Base-by-base conservation (phyloP, 2,888 invertebrate species). In the Julus scanicus region DNA sequence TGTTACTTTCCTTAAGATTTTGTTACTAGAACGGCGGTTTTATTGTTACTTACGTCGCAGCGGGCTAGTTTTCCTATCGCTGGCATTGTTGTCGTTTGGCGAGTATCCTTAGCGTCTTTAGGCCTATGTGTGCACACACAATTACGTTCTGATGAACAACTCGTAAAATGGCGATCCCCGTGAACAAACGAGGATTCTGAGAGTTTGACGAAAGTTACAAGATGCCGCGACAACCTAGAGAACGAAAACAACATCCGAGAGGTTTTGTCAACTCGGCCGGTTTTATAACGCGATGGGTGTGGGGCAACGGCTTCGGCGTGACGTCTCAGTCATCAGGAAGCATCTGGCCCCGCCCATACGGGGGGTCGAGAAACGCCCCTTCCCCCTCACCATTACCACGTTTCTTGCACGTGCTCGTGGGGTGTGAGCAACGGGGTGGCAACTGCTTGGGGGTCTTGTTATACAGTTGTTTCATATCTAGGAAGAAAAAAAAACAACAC, bases 61-160 rank as follows among this genome's bases (percentile, higher is more conserved):
- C 71, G 71, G 71, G 71, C 20, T 9, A 71, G 71, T 71, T 71
- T 71, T 29, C 71, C 71, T 71, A 71, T 71, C 11, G 71, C 71
- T 29, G 71, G 71, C 71, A 71, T 71, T 71, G n/a, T 71, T n/a
- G 71, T 29, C 29, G 29, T 29, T 20, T 29, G 17, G 29, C 29
- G 3, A 3, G 11, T 20, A 29, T 71, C 71, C 29, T 29, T 48
- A 48, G 71, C 2, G 71, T 29, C 1, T 17, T n/a, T 63, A 15
- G 4, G 57, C 5, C 63, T 63, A n/a, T 63, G 63, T 4, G 63
- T n/a, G n/a, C 63, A 5, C 29, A 29, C 11, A 29, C 71, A 29
- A 9, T 29, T 29, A 29, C 29, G 29, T 29, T 29, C 29, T 29
- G 29, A 29, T 29, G 29, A 29, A 29, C 29, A 29, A 29, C 29